These are phyloP conservation scores for Caenorhabditis afra DNA, from an alignment of 2,888 invertebrate genomes.

Conservation along the genomic window DNA sequence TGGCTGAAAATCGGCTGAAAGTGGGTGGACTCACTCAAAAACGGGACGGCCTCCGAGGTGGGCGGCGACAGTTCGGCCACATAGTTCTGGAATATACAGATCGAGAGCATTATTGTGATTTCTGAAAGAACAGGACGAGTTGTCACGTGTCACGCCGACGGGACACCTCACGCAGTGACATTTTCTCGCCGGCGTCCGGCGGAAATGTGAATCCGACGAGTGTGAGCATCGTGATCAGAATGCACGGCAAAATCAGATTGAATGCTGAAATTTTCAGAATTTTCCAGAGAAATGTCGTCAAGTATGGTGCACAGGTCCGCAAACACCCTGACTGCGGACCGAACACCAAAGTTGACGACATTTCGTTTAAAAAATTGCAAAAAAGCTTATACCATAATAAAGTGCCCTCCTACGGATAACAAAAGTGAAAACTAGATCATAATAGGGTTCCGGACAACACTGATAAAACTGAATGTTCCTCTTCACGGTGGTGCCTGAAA, in stretches of 20 bases:
- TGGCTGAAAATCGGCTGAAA: too few species aligned
- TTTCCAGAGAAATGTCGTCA: too few species aligned
- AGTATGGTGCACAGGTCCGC: too few species aligned
- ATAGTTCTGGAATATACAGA: conserved; percentile 76
- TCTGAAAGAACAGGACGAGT: conserved; percentile 67
- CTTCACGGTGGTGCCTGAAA: conserved; percentile 56
- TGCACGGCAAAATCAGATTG: conserved; percentile 93
- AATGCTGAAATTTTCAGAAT: conserved; percentile 83
- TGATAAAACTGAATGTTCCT: conserved; percentile 68
- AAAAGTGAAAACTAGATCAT: conserved; percentile 82
- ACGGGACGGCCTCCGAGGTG: conserved; percentile 73
- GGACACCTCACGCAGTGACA: conserved; percentile 73
- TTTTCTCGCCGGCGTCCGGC: conserved; percentile 75
- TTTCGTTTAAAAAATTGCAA: too few species aligned
- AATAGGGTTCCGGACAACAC: conserved; percentile 74
- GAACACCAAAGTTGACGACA: too few species aligned
- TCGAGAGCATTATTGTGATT: conserved; percentile 75
- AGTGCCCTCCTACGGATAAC: conserved; percentile 95
- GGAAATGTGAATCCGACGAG: conserved; percentile 74
- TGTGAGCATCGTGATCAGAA: conserved; percentile 83
- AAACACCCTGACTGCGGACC: too few species aligned
- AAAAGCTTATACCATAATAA: conserved; percentile 96
- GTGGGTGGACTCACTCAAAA: conserved; percentile 54
- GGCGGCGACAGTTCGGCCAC: conserved; percentile 75
- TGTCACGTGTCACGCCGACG: too few species aligned